Evolutionary conservation across 2,888 invertebrate species (phyloP).

Genomic region (Cremastinae sp.): DNA sequence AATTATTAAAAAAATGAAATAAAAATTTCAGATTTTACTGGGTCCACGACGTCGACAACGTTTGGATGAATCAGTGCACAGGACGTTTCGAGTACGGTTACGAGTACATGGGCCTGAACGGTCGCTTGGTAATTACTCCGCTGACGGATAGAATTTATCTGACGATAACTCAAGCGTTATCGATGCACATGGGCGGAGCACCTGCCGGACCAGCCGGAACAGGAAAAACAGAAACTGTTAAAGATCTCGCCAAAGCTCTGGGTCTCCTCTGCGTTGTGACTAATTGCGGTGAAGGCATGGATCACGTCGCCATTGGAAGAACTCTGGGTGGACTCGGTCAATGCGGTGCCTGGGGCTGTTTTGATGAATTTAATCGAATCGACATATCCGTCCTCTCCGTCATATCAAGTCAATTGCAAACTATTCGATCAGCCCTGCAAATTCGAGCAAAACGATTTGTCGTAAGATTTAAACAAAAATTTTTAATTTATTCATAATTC

Average conservation of each 20-base stretch:
- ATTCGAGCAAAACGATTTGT: conserved; percentile 88
- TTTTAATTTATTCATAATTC: too few species aligned
- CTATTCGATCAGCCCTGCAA: conserved; percentile 91
- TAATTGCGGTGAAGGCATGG: conserved; percentile 97
- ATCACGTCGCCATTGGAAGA: conserved; percentile 90
- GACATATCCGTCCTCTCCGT: conserved; percentile 95
- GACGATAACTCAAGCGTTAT: conserved; percentile 95
- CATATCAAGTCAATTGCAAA: conserved; percentile 94
- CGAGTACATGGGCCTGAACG: conserved; percentile 97
- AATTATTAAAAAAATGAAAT: too few species aligned
- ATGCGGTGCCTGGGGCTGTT: conserved; percentile 97
- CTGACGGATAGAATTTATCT: conserved; percentile 95
- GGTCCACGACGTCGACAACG: conserved; percentile 89
- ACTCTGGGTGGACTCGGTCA: conserved; percentile 90
- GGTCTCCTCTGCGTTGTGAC: conserved; percentile 92
- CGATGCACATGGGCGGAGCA: conserved; percentile 95
- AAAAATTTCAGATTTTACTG: conserved; percentile 88
- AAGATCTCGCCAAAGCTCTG: conserved; percentile 95
- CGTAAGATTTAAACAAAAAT: conserved; percentile 80
- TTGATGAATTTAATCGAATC: conserved; percentile 96
- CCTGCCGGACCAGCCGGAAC: conserved; percentile 93
- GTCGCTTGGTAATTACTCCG: conserved; percentile 94
- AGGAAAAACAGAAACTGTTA: conserved; percentile 95
- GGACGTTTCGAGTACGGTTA: conserved; percentile 95
- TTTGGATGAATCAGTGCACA: conserved; percentile 92